Conservation (phyloP, 2,113 vertebrate genomes). For the Baryphthengus martii region DNA sequence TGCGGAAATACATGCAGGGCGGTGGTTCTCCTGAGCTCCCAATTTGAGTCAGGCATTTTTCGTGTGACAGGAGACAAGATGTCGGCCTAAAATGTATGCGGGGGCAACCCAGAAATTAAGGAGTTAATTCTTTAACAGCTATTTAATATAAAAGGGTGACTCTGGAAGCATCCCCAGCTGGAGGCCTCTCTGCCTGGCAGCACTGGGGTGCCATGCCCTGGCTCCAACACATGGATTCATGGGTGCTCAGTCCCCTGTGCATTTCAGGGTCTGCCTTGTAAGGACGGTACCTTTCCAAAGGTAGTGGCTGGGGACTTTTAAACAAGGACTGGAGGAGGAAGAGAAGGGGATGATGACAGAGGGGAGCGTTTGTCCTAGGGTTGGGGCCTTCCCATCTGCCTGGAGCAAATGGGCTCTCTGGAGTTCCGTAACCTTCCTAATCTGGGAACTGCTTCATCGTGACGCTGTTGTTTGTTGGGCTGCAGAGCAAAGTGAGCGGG, state of each 20-base stretch:
- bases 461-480: not conserved
- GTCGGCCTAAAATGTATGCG: not conserved
- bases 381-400: not conserved
- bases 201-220: fast-evolving
- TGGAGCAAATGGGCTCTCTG: fast-evolving
- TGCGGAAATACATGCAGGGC: fast-evolving
- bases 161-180: not conserved
- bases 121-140: not conserved
- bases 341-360: not conserved
- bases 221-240: fast-evolving
- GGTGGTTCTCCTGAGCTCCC: not conserved
- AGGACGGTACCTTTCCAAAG: not conserved
- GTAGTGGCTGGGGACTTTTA: not conserved
- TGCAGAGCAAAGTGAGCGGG: not conserved
- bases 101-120: not conserved
- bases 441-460: not conserved
- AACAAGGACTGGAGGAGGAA: not conserved
- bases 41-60: fast-evolving
- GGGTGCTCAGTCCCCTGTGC: not conserved
- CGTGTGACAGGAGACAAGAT: not conserved
- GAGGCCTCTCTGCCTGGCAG: not conserved
- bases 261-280: fast-evolving
- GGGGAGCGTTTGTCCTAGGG: fast-evolving
- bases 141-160: not conserved
- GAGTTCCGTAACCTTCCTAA: fast-evolving